phyloP scores from a whole-genome alignment of 2,888 invertebrate genomes.

The Venustoraphidia nigricollis region DNA sequence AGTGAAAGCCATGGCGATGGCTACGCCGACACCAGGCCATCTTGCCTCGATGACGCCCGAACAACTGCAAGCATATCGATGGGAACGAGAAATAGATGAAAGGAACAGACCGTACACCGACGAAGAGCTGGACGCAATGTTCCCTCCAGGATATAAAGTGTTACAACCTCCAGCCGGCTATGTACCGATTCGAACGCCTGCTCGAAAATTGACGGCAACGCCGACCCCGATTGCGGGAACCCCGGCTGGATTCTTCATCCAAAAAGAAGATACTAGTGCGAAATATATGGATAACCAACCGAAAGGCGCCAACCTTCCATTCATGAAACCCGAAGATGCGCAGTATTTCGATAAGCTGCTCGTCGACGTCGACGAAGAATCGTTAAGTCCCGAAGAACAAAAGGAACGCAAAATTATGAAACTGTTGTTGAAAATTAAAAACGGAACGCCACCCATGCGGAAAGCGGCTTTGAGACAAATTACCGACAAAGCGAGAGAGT shows the following conservation, averaged over 20 bases:
- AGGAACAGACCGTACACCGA: slow-evolving; percentile 91
- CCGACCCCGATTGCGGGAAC: slow-evolving; percentile 93
- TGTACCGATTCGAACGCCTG: slow-evolving; percentile 92
- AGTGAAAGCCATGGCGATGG: slow-evolving; percentile 94
- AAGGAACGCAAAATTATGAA: slow-evolving; percentile 99
- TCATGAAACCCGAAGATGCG: slow-evolving; percentile 99
- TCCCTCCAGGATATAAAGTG: slow-evolving; percentile 96
- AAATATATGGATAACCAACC: slow-evolving; percentile 95
- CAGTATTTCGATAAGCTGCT: slow-evolving; percentile 99
- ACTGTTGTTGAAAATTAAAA: slow-evolving; percentile 92
- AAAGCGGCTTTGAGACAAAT: slow-evolving; percentile 95
- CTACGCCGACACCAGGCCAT: slow-evolving; percentile 94
- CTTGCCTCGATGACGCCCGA: slow-evolving; percentile 98
- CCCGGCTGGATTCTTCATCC: slow-evolving; percentile 89
- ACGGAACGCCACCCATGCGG: slow-evolving; percentile 98
- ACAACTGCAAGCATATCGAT: slow-evolving; percentile 92
- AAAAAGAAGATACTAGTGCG: slow-evolving; percentile 71
- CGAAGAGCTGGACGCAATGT: slow-evolving; percentile 93
- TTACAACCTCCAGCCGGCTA: slow-evolving; percentile 91
- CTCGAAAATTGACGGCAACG: slow-evolving; percentile 92
- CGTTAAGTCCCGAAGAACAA: slow-evolving; percentile 87
- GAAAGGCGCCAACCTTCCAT: slow-evolving; percentile 86
- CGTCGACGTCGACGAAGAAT: slow-evolving; percentile 94
- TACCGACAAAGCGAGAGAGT: slow-evolving; percentile 96
- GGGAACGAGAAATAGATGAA: slow-evolving; percentile 98